A percentile compares a stretch with the other conserved stretches of the same genome.
phyloP scores from a whole-genome alignment of 2,888 invertebrate genomes.

The Brachypalpus laphriformis region DNA sequence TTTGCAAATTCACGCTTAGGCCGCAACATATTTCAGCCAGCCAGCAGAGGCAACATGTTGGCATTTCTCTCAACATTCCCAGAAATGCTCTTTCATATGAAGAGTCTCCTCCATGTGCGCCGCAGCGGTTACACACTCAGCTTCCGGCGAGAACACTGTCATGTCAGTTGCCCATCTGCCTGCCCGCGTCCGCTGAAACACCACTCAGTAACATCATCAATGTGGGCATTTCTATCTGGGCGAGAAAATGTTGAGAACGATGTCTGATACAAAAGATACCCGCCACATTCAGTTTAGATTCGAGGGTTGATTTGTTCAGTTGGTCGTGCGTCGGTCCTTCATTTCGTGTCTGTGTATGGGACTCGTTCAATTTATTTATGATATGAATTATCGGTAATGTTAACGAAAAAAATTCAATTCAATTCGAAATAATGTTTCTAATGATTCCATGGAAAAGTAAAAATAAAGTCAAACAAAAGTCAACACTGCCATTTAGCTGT shows the following conservation, averaged over 20 bases:
- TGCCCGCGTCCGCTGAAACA: slow-evolving; percentile 45
- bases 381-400: slow-evolving; percentile 27
- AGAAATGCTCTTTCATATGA: slow-evolving; percentile 33
- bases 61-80: slow-evolving; percentile 53
- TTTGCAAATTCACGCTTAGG: background rate
- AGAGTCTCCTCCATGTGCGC: slow-evolving; percentile 53
- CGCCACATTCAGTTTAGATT: slow-evolving; percentile 67
- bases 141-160: slow-evolving; percentile 71
- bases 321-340: slow-evolving; percentile 33
- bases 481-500: slow-evolving; percentile 25
- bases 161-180: slow-evolving; percentile 65
- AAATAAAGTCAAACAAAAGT: slow-evolving; percentile 17
- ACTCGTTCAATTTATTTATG: slow-evolving; percentile 13
- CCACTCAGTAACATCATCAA: slow-evolving; percentile 55
- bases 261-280: slow-evolving; percentile 69
- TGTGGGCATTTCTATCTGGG: slow-evolving; percentile 71
- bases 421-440: slow-evolving; percentile 29
- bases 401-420: slow-evolving; percentile 3
- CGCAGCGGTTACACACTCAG: slow-evolving; percentile 55
- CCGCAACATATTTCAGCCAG: background rate
- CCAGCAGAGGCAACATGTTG: slow-evolving; percentile 52
- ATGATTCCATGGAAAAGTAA: background rate
- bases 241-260: slow-evolving; percentile 73
- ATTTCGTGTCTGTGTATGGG: slow-evolving; percentile 39
- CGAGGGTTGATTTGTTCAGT: slow-evolving; percentile 71